Conservation (phyloP, 2,888 invertebrate species). For the Drosophila ezoana region DNA sequence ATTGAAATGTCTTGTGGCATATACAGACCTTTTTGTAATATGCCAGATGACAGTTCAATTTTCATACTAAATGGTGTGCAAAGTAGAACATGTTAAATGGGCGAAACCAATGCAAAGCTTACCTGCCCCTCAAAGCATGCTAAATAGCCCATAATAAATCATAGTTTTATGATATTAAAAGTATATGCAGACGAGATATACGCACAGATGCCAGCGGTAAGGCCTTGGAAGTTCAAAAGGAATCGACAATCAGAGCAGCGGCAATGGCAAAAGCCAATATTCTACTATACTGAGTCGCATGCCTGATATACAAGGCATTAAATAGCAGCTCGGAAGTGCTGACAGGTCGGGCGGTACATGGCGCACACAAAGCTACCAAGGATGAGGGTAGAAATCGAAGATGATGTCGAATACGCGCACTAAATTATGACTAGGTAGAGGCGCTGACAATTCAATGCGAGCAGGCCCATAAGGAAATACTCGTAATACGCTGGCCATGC, state of each 20-base stretch:
- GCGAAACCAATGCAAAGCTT: conserved; percentile 17
- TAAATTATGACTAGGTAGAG: conserved; percentile 77
- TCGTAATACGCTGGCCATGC: conserved; percentile 40
- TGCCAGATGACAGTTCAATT: conserved; percentile 30
- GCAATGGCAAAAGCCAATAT: conserved; percentile 45
- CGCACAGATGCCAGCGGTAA: conserved; percentile 39
- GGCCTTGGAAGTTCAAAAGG: conserved; percentile 63
- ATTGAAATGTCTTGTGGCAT: background rate
- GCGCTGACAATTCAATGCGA: conserved; percentile 78
- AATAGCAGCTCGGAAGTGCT: conserved; percentile 61
- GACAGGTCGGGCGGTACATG: conserved; percentile 49
- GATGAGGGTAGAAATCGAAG: conserved; percentile 55
- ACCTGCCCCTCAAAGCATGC: conserved; percentile 27
- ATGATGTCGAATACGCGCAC: conserved; percentile 59
- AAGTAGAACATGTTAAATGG: conserved; percentile 21
- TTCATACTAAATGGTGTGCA: conserved; percentile 3
- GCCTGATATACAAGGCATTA: conserved; percentile 46
- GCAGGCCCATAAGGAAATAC: conserved; percentile 66
- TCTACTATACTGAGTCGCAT: conserved; percentile 23
- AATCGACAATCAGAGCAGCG: conserved; percentile 63
- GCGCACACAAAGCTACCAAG: conserved; percentile 32
- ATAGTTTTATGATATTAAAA: conserved; percentile 51
- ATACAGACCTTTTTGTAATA: background rate
- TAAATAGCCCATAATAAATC: conserved; percentile 64
- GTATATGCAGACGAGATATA: conserved; percentile 21